A percentile compares a stretch with the other conserved stretches of the same genome.
Conservation (phyloP, 2,113 vertebrate genomes). For the Irena cyanogastra region DNA sequence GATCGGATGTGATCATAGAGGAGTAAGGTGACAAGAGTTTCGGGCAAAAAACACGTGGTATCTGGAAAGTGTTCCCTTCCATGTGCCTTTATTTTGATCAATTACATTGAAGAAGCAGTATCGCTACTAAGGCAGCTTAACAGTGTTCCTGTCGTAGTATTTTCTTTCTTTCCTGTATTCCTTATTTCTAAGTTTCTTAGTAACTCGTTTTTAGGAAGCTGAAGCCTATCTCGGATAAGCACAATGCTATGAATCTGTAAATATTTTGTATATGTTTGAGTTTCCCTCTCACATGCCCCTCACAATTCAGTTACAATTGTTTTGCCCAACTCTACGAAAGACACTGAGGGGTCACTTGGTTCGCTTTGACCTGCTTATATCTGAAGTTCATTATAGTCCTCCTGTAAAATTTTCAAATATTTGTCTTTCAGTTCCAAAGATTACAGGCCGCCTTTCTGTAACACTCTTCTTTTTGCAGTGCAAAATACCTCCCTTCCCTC, state of each 20-base stretch:
- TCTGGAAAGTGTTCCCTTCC: neutral
- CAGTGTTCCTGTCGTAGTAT: neutral
- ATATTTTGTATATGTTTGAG: neutral
- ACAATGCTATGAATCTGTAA: neutral
- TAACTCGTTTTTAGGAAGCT: neutral
- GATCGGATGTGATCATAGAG: neutral
- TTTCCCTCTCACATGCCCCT: neutral
- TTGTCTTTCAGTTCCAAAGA: neutral
- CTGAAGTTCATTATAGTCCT: neutral
- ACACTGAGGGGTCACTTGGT: neutral
- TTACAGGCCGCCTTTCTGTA: neutral
- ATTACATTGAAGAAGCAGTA: neutral
- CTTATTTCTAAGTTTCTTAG: neutral
- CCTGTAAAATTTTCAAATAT: neutral
- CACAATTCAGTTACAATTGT: neutral
- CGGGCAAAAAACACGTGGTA: fast-evolving
- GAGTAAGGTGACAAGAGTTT: neutral
- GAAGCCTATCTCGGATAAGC: neutral
- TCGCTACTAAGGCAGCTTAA: neutral
- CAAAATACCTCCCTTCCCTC: neutral
- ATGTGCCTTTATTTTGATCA: neutral
- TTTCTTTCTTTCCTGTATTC: neutral
- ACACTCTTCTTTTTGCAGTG: neutral
- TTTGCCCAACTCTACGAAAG: neutral
- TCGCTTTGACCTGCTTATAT: neutral